phyloP scores from a whole-genome alignment of 2,113 vertebrate species.

The Bos indicus region DNA sequence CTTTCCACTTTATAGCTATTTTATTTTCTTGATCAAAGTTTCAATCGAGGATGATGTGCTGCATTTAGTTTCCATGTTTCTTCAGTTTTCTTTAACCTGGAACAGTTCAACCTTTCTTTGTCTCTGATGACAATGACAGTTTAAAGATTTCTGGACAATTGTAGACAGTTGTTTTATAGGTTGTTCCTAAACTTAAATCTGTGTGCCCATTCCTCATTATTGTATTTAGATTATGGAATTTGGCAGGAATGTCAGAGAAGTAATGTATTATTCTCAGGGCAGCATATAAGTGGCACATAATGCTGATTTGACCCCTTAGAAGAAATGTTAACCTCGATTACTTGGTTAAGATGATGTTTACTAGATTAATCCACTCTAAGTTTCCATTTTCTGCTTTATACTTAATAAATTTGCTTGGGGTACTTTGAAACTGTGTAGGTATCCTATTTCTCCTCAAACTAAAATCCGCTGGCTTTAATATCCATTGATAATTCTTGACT shows the following conservation, averaged over 20 bases:
- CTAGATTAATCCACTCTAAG: background rate
- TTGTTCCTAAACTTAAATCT: background rate
- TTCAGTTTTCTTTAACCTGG: background rate
- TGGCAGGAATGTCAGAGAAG: background rate
- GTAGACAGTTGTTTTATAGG: background rate
- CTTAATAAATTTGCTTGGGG: background rate
- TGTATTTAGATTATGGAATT: conserved; percentile 3
- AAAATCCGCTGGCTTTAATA: background rate
- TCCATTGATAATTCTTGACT: background rate
- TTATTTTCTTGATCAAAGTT: background rate
- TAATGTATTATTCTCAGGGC: background rate
- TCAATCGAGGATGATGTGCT: background rate
- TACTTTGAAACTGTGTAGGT: background rate
- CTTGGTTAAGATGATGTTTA: background rate
- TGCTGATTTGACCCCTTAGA: background rate
- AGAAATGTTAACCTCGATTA: background rate
- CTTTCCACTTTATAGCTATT: background rate
- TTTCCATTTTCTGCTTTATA: background rate
- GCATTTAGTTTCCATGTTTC: background rate
- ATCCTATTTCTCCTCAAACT: background rate
- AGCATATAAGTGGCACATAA: background rate
- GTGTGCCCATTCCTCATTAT: background rate
- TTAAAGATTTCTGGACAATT: background rate
- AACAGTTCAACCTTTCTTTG: background rate
- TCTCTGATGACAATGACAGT: background rate